Evolutionary conservation across 1,140 invertebrate species (phyloP).

Genomic region (Watersipora subatra): DNA sequence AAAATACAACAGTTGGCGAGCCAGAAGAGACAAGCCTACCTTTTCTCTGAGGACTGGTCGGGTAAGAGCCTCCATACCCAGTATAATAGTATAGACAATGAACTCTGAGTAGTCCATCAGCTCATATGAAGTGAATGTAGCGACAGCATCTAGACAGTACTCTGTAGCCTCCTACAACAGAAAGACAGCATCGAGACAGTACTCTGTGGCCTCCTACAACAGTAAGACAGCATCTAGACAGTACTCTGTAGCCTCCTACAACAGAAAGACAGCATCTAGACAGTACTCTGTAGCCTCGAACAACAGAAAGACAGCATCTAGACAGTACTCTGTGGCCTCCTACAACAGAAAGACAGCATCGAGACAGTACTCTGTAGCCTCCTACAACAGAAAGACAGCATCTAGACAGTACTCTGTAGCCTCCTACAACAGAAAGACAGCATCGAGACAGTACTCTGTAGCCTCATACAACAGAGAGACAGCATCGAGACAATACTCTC

Average conservation of each 20-base stretch:
- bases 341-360: too few relatives aligned
- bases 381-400: too few relatives aligned
- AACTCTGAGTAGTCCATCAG: slow-evolving; percentile 89
- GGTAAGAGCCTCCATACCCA: slow-evolving; percentile 69
- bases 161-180: slow-evolving; percentile 80
- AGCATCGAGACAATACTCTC: too few relatives aligned
- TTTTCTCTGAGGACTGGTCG: slow-evolving; percentile 69
- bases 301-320: too few relatives aligned
- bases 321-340: too few relatives aligned
- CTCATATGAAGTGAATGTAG: slow-evolving; percentile 98
- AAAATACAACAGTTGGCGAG: too few relatives aligned
- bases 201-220: slow-evolving; percentile 79
- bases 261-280: slow-evolving; percentile 95
- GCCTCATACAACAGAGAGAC: too few relatives aligned
- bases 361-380: too few relatives aligned
- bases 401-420: too few relatives aligned
- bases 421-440: too few relatives aligned
- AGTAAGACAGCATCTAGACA: slow-evolving; percentile 98
- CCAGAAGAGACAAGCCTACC: too few relatives aligned
- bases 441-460: too few relatives aligned
- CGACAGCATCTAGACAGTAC: slow-evolving; percentile 93
- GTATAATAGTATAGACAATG: slow-evolving; percentile 76
- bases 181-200: slow-evolving; percentile 95
- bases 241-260: slow-evolving; percentile 77
- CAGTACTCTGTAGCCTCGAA: slow-evolving; percentile 84